These are phyloP conservation scores for Pseudomugil gertrudae DNA, from an alignment of 2,797 vertebrate species.

Conservation along the genomic window DNA sequence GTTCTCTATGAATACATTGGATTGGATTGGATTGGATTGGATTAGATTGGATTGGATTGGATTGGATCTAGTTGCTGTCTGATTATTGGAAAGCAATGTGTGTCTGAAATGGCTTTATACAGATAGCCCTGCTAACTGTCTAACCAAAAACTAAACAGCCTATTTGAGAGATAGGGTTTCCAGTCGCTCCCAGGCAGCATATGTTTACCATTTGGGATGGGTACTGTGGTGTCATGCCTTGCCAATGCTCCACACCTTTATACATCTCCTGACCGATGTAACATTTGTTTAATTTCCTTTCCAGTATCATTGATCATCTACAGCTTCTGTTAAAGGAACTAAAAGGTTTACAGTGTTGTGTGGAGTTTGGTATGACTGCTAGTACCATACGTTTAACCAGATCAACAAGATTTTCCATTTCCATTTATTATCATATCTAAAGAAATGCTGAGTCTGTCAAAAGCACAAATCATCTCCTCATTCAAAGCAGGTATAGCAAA, in stretches of 20 bases:
- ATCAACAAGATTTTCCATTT: not conserved
- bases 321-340: no score
- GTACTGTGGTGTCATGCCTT: no score
- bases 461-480: not conserved
- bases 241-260: no score
- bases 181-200: no score
- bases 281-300: not conserved
- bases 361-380: not conserved
- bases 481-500: not conserved
- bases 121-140: not conserved
- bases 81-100: not conserved
- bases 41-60: no score
- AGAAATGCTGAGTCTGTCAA: not conserved
- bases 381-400: not conserved
- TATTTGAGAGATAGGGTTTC: no score
- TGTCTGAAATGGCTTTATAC: not conserved
- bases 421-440: not conserved
- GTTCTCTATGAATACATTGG: no score
- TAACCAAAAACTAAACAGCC: no score
- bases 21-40: no score
- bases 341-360: no score
- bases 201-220: no score
- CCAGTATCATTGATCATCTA: not conserved
- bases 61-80: not conserved
- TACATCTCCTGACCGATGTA: not conserved